These are phyloP conservation scores for Xiphophorus hellerii DNA, from an alignment of 2,113 vertebrate species.

Conservation along the genomic window DNA sequence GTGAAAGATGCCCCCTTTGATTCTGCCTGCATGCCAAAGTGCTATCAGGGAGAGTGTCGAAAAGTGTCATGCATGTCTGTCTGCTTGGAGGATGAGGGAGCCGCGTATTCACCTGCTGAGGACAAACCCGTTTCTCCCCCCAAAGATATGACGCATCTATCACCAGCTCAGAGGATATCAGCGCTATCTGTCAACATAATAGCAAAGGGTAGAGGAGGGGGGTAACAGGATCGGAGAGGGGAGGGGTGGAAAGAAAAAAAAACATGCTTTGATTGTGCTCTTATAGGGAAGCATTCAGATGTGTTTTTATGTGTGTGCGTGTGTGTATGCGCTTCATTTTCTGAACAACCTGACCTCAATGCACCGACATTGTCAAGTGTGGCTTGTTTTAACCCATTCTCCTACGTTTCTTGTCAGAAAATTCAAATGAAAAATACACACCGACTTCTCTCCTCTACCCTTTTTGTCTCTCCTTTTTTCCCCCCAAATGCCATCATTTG, in stretches of 20 bases:
- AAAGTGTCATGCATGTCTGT: conserved; percentile 86
- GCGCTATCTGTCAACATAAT: conserved; percentile 87
- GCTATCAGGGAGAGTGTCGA: conserved; percentile 86
- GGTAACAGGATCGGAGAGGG: conserved; percentile 21
- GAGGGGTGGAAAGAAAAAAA: conserved; percentile 41
- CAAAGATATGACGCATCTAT: conserved; percentile 90
- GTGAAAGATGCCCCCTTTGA: conserved; percentile 95
- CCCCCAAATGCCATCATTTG: conserved; percentile 69
- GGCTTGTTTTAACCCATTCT: conserved; percentile 28
- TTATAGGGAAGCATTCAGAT: conserved; percentile 23
- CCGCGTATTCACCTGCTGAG: conserved; percentile 87
- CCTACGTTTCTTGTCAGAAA: conserved; percentile 31
- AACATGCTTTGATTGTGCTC: conserved; percentile 47
- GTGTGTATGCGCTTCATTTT: conserved; percentile 33
- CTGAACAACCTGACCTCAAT: conserved; percentile 15
- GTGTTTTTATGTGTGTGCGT: neutral
- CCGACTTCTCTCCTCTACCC: conserved; percentile 14
- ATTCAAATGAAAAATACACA: conserved; percentile 24
- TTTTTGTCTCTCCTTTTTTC: conserved; percentile 6
- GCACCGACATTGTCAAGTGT: conserved; percentile 10
- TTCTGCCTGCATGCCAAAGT: conserved; percentile 88
- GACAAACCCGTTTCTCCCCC: conserved; percentile 87
- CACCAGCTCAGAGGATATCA: conserved; percentile 90
- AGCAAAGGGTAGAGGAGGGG: conserved; percentile 70
- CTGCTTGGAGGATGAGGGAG: conserved; percentile 82